Conservation (phyloP, 2,113 vertebrate species). For the Urocolius indicus region DNA sequence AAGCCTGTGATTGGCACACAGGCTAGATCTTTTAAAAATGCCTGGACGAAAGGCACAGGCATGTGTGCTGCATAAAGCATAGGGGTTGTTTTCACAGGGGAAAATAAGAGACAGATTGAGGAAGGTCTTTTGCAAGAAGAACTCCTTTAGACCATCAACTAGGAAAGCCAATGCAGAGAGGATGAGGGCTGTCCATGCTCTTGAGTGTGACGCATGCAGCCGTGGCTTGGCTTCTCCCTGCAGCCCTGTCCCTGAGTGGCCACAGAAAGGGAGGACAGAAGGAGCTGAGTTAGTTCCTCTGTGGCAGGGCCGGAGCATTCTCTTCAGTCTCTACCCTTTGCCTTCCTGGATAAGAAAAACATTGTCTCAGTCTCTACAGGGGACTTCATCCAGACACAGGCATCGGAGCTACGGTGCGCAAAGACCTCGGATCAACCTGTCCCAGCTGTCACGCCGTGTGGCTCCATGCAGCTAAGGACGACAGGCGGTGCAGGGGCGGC, state of each 20-base stretch:
- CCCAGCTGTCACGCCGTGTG: accelerated
- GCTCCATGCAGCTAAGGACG: not conserved
- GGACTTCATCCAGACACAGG: accelerated
- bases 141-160: not conserved
- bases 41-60: not conserved
- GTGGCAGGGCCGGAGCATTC: accelerated
- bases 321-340: accelerated
- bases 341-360: not conserved
- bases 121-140: not conserved
- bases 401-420: accelerated
- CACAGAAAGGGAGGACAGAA: not conserved
- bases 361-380: accelerated
- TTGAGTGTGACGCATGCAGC: not conserved
- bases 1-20: not conserved
- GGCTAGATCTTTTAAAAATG: not conserved
- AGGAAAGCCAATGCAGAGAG: not conserved
- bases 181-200: accelerated
- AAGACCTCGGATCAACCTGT: not conserved
- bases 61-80: not conserved
- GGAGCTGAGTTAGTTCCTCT: not conserved
- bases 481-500: not conserved
- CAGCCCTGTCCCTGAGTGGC: not conserved
- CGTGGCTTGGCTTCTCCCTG: not conserved
- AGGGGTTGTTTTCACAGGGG: not conserved
- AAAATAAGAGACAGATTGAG: not conserved